Evolutionary conservation across 2,888 invertebrate species (phyloP).

Genomic region (Peribatodes rhomboidaria): DNA sequence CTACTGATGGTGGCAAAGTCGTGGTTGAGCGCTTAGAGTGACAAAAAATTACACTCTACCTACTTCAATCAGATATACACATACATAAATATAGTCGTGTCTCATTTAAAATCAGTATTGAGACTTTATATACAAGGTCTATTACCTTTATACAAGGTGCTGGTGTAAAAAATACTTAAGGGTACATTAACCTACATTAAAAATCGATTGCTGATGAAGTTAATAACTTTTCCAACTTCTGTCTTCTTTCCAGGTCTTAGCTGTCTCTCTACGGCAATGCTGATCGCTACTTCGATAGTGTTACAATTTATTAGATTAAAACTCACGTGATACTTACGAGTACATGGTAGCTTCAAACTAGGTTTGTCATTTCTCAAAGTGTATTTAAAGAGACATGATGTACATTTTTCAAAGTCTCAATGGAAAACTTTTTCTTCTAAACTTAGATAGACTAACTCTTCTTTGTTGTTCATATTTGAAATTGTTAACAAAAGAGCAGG

Average conservation of each 20-base stretch:
- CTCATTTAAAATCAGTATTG: no score
- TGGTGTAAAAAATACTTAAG: no score
- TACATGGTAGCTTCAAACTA: background rate
- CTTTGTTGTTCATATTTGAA: background rate
- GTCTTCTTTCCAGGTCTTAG: slow-evolving; percentile 49
- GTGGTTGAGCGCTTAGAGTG: no score
- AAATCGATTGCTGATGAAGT: background rate
- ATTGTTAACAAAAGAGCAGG: background rate
- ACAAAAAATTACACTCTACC: no score
- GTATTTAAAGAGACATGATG: background rate
- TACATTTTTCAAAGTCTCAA: background rate
- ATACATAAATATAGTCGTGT: no score
- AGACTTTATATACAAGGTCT: no score
- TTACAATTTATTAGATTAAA: slow-evolving; percentile 49
- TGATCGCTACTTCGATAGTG: slow-evolving; percentile 44
- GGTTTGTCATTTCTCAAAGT: background rate
- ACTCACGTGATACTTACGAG: slow-evolving; percentile 52
- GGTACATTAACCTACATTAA: no score
- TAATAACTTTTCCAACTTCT: background rate
- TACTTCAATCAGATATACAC: no score
- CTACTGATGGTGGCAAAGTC: no score
- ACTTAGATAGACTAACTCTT: background rate
- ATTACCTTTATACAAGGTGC: no score
- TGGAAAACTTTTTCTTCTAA: background rate
- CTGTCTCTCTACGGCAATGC: slow-evolving; percentile 31